Evolutionary conservation across 2,888 invertebrate species (phyloP).

Genomic region (Acleris cristana): DNA sequence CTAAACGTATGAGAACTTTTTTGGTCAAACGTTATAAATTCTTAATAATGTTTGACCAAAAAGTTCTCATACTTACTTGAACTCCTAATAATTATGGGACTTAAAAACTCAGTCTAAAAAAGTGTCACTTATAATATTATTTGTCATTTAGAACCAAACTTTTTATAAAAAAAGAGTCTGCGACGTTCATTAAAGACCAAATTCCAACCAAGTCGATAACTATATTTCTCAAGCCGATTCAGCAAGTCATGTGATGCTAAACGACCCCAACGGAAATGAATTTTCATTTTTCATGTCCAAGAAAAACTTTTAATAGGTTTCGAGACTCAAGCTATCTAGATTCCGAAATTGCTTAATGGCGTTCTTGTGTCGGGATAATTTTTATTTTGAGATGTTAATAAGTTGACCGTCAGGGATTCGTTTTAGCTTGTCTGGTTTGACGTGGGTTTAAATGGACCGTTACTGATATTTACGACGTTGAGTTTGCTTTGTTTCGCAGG

Average conservation of each 20-base stretch:
- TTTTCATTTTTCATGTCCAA: conserved; percentile 69
- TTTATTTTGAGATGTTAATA: conserved; percentile 34
- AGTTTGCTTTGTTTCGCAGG: conserved; percentile 22
- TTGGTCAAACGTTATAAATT: too few species aligned
- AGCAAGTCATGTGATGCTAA: conserved; percentile 57
- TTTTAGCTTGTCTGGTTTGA: conserved; percentile 23
- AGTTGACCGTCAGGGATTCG: conserved; percentile 10
- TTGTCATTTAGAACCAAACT: not conserved
- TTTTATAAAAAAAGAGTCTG: not conserved
- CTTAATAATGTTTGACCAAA: too few species aligned
- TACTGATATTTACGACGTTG: conserved; percentile 19
- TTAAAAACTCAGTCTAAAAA: too few species aligned
- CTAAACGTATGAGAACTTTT: too few species aligned
- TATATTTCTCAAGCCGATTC: conserved; percentile 26
- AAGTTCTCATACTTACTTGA: too few species aligned
- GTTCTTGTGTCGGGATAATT: conserved; percentile 31
- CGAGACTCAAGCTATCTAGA: conserved; percentile 53
- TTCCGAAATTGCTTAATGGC: conserved; percentile 39
- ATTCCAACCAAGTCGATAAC: conserved; percentile 16
- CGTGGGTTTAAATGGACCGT: conserved; percentile 23
- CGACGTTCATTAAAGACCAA: not conserved
- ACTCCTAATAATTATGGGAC: too few species aligned
- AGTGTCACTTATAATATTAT: too few species aligned
- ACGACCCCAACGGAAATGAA: conserved; percentile 48
- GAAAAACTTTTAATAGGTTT: conserved; percentile 66